Base-by-base conservation (phyloP, 2,113 vertebrate genomes). In the Colinus virginianus region DNA sequence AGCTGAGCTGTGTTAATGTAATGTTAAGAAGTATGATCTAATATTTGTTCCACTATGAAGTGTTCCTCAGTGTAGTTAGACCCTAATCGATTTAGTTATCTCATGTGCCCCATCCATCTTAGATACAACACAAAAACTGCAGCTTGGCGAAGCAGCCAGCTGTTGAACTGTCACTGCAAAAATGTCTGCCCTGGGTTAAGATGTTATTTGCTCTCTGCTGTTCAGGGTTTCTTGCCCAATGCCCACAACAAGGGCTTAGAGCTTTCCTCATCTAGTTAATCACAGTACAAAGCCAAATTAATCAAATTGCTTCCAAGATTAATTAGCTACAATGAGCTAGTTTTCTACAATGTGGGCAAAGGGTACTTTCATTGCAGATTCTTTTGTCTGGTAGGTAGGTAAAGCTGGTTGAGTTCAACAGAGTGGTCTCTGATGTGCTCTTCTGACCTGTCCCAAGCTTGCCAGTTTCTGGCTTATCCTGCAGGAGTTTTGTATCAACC, bases 281-380 rank as follows among this genome's bases (percentile, higher is more conserved):
- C 40, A 49, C 34, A 59, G 32, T 70, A 61, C 56, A 69, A 82
- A 72, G 56, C 18, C 14, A 77, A 25, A 76, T 64, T 18, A 66
- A 58, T 75, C 12, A 3, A 48, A 77, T 66, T 20, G 36, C 14
- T 80, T 91, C 15, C 11, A 23, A 70, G 18, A 63, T 42, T 23
- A 59, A 32, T 67, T 86, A 83, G 69, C 28, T 66, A n/a, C 42
- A 63, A 18, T 15, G 30, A 80, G n/a, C 12, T 28, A 10, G 4
- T 69, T 90, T 86, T 76, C 55, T 74, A 4, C 67, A 34, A 84
- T 64, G 34, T 42, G 38, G 36, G 4, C 11, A 55, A 55, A 61
- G n/a, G 9, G 22, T 71, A 22, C 12, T 88, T 93, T 49, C 2
- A 6, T 63, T 0, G 0, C 21, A 62, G 38, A 8, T 74, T 20